Conservation (phyloP, 30 jellyfish, hydroid and myxozoan species). For the Chrysaora quinquecirrha region DNA sequence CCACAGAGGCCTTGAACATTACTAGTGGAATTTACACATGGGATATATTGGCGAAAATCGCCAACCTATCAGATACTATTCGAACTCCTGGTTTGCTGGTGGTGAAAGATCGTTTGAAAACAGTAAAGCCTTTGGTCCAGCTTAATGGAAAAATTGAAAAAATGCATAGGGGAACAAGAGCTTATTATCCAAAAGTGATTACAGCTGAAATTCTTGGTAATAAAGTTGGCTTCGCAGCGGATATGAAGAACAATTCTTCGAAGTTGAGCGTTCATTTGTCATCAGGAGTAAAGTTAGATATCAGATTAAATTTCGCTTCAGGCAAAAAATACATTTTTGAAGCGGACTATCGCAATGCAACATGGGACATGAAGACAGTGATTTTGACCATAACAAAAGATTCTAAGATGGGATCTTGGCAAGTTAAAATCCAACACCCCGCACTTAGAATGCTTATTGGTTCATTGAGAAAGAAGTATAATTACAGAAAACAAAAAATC, state of each 20-base stretch:
- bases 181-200: background rate
- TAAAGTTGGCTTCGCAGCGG: background rate
- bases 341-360: conserved; percentile 2
- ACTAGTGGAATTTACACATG: too few relatives aligned
- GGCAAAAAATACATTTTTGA: background rate
- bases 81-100: background rate
- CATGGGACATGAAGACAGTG: background rate
- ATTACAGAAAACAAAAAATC: background rate
- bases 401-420: conserved; percentile 12
- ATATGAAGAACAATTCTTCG: conserved; percentile 11
- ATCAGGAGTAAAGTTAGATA: background rate
- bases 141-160: background rate
- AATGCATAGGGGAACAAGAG: background rate
- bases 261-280: background rate
- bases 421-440: conserved; percentile 39
- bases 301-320: background rate
- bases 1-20: too few relatives aligned
- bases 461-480: background rate
- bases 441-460: background rate
- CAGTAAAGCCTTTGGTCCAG: background rate
- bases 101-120: background rate
- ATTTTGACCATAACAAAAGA: conserved; percentile 1
- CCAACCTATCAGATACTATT: background rate
- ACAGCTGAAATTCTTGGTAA: background rate
- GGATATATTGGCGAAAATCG: background rate